Percentiles rank a stretch among this genome's conserved stretches.
phyloP scores from a whole-genome alignment of 2,797 vertebrate genomes.

The Tiaroga cobitis region DNA sequence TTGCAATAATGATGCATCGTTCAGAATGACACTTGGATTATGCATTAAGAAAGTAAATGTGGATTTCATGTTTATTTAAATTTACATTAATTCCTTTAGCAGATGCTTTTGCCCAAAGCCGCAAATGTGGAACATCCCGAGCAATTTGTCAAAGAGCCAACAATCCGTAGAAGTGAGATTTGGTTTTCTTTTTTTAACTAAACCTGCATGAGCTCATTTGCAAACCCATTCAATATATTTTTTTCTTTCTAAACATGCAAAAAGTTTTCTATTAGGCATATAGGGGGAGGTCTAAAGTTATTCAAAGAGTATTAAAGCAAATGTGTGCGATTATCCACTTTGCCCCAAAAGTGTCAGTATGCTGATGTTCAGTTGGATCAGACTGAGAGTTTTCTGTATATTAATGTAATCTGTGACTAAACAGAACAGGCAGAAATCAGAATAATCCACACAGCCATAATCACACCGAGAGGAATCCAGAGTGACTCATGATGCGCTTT shows the following conservation, averaged over 20 bases:
- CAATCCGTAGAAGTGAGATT: background rate
- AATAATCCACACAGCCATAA: background rate
- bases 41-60: background rate
- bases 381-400: background rate
- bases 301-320: background rate
- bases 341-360: background rate
- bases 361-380: background rate
- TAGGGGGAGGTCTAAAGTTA: background rate
- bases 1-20: background rate
- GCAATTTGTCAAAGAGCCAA: background rate
- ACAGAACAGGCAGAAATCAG: constrained; percentile 1
- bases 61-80: constrained; percentile 5
- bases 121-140: background rate
- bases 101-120: background rate
- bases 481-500: background rate
- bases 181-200: background rate
- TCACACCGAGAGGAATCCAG: background rate
- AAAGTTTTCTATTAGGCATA: background rate
- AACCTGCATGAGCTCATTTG: background rate
- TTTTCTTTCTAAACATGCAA: background rate
- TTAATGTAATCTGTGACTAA: background rate
- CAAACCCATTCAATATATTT: no score
- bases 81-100: background rate
- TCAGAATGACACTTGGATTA: background rate
- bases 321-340: background rate